Percentiles rank a stretch among this genome's conserved stretches.
phyloP scores from a whole-genome alignment of 2,888 invertebrate genomes.

The Hesperia comma region DNA sequence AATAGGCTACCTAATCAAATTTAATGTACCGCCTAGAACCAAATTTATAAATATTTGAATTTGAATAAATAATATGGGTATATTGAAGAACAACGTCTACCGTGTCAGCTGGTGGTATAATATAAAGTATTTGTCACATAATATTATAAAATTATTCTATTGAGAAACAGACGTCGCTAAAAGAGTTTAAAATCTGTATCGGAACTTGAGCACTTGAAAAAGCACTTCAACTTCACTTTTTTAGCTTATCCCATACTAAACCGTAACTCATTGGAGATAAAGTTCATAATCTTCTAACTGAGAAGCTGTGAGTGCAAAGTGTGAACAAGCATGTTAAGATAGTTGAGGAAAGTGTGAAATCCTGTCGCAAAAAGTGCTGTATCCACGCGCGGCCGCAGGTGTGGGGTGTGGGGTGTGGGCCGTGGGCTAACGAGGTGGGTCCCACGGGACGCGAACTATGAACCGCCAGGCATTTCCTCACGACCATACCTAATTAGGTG shows the following conservation, averaged over 20 bases:
- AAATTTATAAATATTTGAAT: too few species aligned
- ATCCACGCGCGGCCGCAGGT: constrained; percentile 68
- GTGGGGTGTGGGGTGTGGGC: too few species aligned
- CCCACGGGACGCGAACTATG: constrained; percentile 71
- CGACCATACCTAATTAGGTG: constrained; percentile 57
- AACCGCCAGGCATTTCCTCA: constrained; percentile 65
- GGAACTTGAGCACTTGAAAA: constrained; percentile 23
- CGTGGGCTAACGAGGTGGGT: constrained; percentile 53
- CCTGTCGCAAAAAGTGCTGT: constrained; percentile 61
- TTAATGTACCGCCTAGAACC: too few species aligned
- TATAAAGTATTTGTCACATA: too few species aligned
- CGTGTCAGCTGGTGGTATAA: too few species aligned
- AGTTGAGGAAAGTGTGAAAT: constrained; percentile 65
- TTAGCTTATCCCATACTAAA: constrained; percentile 19
- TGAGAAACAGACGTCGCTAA: not conserved
- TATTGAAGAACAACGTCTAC: too few species aligned
- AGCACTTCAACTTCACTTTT: constrained; percentile 25
- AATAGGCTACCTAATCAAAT: too few species aligned
- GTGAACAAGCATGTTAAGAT: constrained; percentile 58
- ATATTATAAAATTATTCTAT: too few species aligned
- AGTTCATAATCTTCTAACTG: not conserved
- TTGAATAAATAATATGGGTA: too few species aligned
- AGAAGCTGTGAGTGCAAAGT: constrained; percentile 50
- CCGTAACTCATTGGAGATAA: constrained; percentile 5
- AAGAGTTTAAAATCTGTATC: not conserved